These are phyloP conservation scores for Lagorchestes hirsutus DNA, from an alignment of 2,797 vertebrate genomes.

Conservation along the genomic window DNA sequence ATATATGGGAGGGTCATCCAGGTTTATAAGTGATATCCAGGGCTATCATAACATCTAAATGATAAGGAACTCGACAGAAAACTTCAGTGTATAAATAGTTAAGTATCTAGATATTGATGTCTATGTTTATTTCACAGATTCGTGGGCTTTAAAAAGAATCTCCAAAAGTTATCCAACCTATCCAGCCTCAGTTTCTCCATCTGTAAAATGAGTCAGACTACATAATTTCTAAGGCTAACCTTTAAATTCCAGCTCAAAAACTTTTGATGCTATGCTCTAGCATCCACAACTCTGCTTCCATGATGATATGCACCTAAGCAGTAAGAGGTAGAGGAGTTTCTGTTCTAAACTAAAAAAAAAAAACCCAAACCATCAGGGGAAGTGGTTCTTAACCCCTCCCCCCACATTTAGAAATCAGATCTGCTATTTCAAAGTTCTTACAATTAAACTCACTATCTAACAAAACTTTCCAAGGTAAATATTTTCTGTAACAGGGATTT, in stretches of 20 bases:
- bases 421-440: not conserved
- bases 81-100: slow-evolving; percentile 1
- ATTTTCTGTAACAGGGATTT: not conserved
- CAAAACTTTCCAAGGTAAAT: slow-evolving; percentile 16
- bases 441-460: not conserved
- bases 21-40: not conserved
- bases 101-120: not conserved
- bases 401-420: not conserved
- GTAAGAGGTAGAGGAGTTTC: not conserved
- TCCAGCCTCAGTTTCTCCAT: not conserved
- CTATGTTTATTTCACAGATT: slow-evolving; percentile 36
- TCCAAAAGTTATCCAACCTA: not conserved
- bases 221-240: not conserved
- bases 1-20: not conserved
- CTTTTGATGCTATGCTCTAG: not conserved
- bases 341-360: slow-evolving; percentile 14
- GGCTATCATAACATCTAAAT: not conserved
- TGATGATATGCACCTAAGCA: slow-evolving; percentile 22
- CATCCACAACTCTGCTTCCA: slow-evolving; percentile 9
- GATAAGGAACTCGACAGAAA: slow-evolving; percentile 1
- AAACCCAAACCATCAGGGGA: not conserved
- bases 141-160: not conserved
- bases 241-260: not conserved
- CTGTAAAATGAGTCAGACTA: not conserved
- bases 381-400: not conserved